Conservation (phyloP, 2,113 vertebrate species). For the Crocuta crocuta region DNA sequence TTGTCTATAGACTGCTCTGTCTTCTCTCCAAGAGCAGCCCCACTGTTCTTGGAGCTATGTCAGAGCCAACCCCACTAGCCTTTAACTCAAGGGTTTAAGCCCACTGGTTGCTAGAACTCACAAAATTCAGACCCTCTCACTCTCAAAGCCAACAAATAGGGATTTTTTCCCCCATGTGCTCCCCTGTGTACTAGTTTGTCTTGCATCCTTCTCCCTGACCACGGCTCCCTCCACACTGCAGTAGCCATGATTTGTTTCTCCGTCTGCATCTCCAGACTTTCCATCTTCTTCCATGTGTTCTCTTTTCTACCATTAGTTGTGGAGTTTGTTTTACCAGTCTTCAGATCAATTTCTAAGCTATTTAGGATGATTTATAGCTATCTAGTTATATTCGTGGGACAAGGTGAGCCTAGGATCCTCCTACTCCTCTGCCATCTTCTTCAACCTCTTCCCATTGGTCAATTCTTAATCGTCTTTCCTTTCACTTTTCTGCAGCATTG, state of each 20-base stretch:
- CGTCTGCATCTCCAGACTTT: background rate
- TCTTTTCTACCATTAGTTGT: background rate
- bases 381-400: background rate
- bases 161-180: background rate
- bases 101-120: background rate
- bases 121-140: background rate
- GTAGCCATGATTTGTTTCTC: background rate
- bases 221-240: background rate
- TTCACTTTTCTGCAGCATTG: background rate
- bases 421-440: background rate
- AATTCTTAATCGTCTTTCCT: background rate
- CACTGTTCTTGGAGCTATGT: background rate
- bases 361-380: background rate
- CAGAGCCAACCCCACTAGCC: background rate
- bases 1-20: background rate
- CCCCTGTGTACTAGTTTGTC: background rate
- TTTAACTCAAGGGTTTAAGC: background rate
- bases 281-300: background rate
- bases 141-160: background rate
- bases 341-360: background rate
- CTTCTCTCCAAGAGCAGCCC: background rate
- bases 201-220: background rate
- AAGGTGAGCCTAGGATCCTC: background rate
- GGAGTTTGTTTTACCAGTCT: background rate
- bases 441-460: background rate